These are phyloP conservation scores for Eupithecia abbreviata DNA, from an alignment of 2,888 invertebrate genomes.

Conservation along the genomic window DNA sequence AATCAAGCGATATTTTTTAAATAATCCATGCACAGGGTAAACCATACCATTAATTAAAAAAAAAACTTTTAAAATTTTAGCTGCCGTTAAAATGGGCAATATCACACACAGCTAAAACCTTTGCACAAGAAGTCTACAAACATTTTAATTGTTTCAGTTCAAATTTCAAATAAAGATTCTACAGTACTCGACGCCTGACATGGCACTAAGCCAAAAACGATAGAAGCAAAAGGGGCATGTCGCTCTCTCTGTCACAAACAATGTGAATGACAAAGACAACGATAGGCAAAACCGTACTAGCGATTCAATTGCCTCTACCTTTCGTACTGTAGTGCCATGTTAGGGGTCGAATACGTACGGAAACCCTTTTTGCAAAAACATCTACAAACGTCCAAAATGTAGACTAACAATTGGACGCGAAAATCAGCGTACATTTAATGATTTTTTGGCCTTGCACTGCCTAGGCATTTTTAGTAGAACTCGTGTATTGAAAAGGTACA, in stretches of 20 bases:
- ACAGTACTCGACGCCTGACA: background rate
- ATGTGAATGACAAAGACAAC: constrained; percentile 17
- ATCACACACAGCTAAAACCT: constrained; percentile 22
- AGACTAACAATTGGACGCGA: constrained; percentile 30
- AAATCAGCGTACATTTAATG: background rate
- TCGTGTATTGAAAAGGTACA: background rate
- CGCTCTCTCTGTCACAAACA: constrained; percentile 6
- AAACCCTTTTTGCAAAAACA: constrained; percentile 30
- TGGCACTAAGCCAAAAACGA: constrained; percentile 10
- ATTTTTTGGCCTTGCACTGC: background rate
- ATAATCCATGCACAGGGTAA: constrained; percentile 21
- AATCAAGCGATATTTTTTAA: constrained; percentile 1
- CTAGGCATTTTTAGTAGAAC: background rate
- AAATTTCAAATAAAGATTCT: background rate
- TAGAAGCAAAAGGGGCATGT: constrained; percentile 16
- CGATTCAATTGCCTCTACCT: constrained; percentile 17
- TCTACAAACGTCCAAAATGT: constrained; percentile 23
- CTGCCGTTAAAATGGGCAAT: constrained; percentile 31
- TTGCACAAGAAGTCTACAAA: background rate
- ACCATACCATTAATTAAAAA: constrained; percentile 9
- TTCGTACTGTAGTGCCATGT: constrained; percentile 14
- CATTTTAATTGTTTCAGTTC: background rate
- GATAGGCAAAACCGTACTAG: constrained; percentile 9
- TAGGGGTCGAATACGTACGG: constrained; percentile 2
- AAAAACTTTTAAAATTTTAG: constrained; percentile 7